Percentiles rank a stretch among this genome's conserved stretches.
Conservation (phyloP, 2,797 vertebrate genomes). For the Anomalospiza imberbis region DNA sequence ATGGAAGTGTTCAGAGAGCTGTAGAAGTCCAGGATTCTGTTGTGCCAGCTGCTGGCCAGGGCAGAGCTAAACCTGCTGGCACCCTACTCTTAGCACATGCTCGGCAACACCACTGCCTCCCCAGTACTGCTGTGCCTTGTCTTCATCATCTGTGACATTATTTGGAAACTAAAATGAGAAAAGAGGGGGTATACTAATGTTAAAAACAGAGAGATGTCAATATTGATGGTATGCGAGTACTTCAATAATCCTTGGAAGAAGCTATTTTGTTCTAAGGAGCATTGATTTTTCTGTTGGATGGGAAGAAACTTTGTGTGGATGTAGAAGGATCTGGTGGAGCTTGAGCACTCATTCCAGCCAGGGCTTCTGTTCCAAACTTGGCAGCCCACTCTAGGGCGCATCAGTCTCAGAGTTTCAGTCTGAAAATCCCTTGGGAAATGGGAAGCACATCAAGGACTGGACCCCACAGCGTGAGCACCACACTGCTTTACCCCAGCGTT, state of each 20-base stretch:
- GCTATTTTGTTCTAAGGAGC: neutral
- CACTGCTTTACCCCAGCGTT: rapidly evolving
- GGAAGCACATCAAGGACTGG: neutral
- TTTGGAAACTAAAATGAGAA: neutral
- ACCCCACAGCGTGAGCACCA: neutral
- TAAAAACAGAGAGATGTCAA: neutral
- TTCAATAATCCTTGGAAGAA: neutral
- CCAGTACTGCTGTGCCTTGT: neutral
- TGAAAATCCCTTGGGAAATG: neutral
- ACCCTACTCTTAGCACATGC: neutral
- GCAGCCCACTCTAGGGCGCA: neutral
- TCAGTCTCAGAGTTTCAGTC: neutral
- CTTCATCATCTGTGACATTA: neutral
- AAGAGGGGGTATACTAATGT: neutral
- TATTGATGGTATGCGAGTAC: neutral
- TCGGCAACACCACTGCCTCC: neutral
- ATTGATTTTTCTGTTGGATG: neutral
- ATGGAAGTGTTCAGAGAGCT: rapidly evolving
- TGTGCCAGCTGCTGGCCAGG: neutral
- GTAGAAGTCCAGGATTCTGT: neutral
- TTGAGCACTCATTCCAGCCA: neutral
- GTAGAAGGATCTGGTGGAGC: neutral
- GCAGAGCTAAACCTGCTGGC: neutral
- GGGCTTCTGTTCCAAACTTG: neutral
- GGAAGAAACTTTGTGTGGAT: neutral